Base-by-base conservation (phyloP, 37 sponge, comb jelly and placozoan species). In the Beroe forskalii region DNA sequence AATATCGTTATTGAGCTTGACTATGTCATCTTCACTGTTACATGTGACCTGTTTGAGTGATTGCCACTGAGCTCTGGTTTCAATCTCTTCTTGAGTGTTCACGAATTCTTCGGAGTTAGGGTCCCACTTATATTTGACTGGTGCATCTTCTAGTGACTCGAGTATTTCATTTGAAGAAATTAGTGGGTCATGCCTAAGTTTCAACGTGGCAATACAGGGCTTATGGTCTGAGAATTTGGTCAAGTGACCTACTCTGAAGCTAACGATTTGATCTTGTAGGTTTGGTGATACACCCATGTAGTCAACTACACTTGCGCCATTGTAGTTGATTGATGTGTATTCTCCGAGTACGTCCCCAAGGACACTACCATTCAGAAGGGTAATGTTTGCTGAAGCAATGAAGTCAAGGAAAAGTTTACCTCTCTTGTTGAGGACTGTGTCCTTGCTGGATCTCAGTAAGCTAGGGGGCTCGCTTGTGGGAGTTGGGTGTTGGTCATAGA, bases 121-220 rank as follows among this genome's bases (percentile, higher is more conserved):
- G 9, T 37, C 20, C 37, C 40, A 72, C 30, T 72, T 72, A 39
- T 38, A 72, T 72, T 36, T 72, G 38, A 30, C 30, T 33, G 75
- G 75, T 4, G 39, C 75, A 37, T 72, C 75, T 20, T 72, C 75
- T 8, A 72, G 75, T 19, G 75, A 3, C 4, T 72, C 75, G 6
- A 72, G 9, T 3, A 72, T 23, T 4, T 72, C 39, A 17, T 19
- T 30, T 3, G 40, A 8, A 72, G 23, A 20, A 37, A 36, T 72
- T 30, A 3, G 33, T 14, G 75, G 3, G 37, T 33, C 30, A 38
- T 19, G 12, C 6, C 37, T 8, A n/a, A n/a, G n/a, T 8, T 72
- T 72, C 39, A 72, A 12, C 2, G 33, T 32, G 20, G 31, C 23
- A 35, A 72, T 3, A 32, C 39, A 72, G 39, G 75, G 75, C 8